Evolutionary conservation across 2,888 invertebrate genomes (phyloP).

Genomic region (Anoplius nigerrimus): DNA sequence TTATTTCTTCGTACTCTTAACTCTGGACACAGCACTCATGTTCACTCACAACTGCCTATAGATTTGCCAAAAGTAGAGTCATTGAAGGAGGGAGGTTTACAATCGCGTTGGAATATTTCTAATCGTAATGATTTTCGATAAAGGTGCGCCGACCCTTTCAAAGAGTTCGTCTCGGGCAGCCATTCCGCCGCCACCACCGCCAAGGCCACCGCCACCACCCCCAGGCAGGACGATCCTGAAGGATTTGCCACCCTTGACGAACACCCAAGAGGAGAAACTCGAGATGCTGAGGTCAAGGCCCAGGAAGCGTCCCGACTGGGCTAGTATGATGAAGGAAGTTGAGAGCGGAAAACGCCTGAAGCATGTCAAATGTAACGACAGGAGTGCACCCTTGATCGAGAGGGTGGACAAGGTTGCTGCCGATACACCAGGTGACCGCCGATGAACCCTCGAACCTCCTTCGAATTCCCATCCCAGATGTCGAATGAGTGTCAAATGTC

Average conservation of each 20-base stretch:
- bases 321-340: slow-evolving; percentile 93
- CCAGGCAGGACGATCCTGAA: slow-evolving; percentile 75
- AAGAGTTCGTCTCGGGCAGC: slow-evolving; percentile 72
- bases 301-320: slow-evolving; percentile 91
- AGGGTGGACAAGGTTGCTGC: slow-evolving; percentile 71
- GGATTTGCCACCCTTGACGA: slow-evolving; percentile 76
- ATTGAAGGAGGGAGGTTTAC: neutral
- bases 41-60: too few relatives aligned
- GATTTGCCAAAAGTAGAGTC: too few relatives aligned
- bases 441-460: slow-evolving; percentile 38
- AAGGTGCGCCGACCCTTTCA: slow-evolving; percentile 71
- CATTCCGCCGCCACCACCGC: slow-evolving; percentile 80
- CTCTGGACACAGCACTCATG: too few relatives aligned
- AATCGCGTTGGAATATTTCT: slow-evolving; percentile 2
- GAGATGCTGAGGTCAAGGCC: slow-evolving; percentile 86
- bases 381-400: slow-evolving; percentile 76
- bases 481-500: too few relatives aligned
- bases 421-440: slow-evolving; percentile 68
- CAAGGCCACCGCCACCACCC: slow-evolving; percentile 83
- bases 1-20: too few relatives aligned
- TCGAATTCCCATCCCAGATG: neutral
- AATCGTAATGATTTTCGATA: slow-evolving; percentile 8
- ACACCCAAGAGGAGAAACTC: slow-evolving; percentile 80
- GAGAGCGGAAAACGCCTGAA: slow-evolving; percentile 86
- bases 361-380: slow-evolving; percentile 90